Conservation (phyloP, 2,797 vertebrate genomes). For the Sandelia bainsii region DNA sequence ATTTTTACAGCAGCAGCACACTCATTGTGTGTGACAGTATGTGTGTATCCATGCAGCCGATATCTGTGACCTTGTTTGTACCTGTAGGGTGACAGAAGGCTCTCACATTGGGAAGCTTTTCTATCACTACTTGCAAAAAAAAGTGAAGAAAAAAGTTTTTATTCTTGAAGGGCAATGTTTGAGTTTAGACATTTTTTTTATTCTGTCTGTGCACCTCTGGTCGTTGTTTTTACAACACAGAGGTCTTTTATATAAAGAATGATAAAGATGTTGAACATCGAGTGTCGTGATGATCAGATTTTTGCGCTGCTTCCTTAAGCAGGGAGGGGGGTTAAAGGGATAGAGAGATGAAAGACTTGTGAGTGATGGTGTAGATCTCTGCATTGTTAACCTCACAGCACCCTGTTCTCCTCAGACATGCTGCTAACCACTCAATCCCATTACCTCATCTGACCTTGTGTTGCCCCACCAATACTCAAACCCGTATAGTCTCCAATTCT, state of each 20-base stretch:
- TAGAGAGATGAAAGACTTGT: conserved; percentile 58
- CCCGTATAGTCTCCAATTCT: conserved; percentile 8
- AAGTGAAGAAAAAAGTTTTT: conserved; percentile 38
- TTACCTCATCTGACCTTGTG: conserved; percentile 48
- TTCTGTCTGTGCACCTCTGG: conserved; percentile 5
- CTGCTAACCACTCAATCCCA: conserved; percentile 37
- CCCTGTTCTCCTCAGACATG: conserved; percentile 34
- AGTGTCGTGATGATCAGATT: conserved; percentile 41
- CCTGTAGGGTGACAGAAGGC: conserved; percentile 54
- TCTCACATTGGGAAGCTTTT: conserved; percentile 46
- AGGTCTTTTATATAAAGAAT: conserved; percentile 38
- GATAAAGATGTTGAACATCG: conserved; percentile 50
- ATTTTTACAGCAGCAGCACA: conserved; percentile 30
- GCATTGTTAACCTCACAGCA: conserved; percentile 60
- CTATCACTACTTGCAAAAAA: conserved; percentile 22
- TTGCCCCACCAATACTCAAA: conserved; percentile 21
- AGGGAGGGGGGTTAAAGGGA: conserved; percentile 46
- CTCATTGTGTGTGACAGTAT: conserved; percentile 35
- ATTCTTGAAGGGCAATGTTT: conserved; percentile 45
- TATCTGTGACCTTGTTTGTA: conserved; percentile 61
- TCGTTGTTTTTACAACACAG: conserved; percentile 40
- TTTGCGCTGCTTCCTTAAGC: conserved; percentile 44
- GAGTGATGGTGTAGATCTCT: conserved; percentile 64
- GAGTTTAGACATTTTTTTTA: conserved; percentile 28
- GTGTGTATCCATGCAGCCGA: conserved; percentile 31